Percentiles rank a stretch among this genome's conserved stretches.
Conservation (phyloP, 2,888 invertebrate genomes). For the Drosophila barbarae region DNA sequence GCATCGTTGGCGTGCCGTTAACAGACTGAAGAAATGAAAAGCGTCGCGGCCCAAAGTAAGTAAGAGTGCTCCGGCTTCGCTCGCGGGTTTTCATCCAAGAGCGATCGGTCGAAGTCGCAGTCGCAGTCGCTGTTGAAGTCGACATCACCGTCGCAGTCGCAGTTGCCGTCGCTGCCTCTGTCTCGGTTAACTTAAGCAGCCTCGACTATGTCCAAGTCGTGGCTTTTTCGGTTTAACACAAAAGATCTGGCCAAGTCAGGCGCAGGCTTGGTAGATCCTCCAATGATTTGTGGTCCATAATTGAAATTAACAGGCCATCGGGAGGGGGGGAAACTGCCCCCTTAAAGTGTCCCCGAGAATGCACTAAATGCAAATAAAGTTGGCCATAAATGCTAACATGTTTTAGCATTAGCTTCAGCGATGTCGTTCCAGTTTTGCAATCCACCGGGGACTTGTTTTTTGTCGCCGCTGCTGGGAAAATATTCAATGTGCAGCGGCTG, state of each 20-base stretch:
- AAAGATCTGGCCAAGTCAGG: conserved; percentile 10
- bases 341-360: conserved; percentile 43
- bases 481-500: conserved; percentile 23
- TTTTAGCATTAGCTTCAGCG: conserved; percentile 20
- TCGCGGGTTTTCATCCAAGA: conserved; percentile 49
- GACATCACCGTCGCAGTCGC: conserved; percentile 6
- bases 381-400: conserved; percentile 39
- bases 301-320: conserved; percentile 5
- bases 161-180: conserved; percentile 4
- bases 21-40: conserved; percentile 79
- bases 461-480: conserved; percentile 33
- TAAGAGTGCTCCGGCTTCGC: conserved; percentile 67
- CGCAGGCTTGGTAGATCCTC: conserved; percentile 25
- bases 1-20: conserved; percentile 79
- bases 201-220: conserved; percentile 10
- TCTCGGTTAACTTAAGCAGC: conserved; percentile 7
- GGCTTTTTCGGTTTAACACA: conserved; percentile 50
- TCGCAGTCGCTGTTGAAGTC: not conserved
- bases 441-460: conserved; percentile 36
- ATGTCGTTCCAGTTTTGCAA: conserved; percentile 53
- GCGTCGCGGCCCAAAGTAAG: conserved; percentile 76
- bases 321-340: not conserved
- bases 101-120: not conserved
- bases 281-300: conserved; percentile 26
- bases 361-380: conserved; percentile 53